Base-by-base conservation (phyloP, 1,140 invertebrate species). In the Nymphalis io region DNA sequence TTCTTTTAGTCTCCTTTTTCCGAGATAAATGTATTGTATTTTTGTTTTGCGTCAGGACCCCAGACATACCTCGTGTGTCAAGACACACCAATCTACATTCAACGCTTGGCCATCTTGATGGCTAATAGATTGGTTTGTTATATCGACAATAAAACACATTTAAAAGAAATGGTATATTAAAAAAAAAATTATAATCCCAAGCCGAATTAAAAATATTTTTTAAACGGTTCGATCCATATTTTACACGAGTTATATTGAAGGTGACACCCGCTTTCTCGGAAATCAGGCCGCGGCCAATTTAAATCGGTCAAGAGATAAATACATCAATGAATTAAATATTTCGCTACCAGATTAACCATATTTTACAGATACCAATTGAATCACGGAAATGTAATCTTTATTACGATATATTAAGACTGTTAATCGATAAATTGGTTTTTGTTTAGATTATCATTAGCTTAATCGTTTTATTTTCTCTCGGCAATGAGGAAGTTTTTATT, bases 241-340 rank as follows among this genome's bases (percentile, higher is more conserved):
- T 66, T 33, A 44, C 59, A 48, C 44, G 42, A 61, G 39, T 61
- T 51, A 51, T 51, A 60, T 42, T 66, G 46, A 33, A 60, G 33
- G 57, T 60, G 44, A 69, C 67, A 69, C 67, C 21, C 59, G 21
- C 60, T 62, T 62, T 68, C 67, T 42, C 18, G 60, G 67, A 58
- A 69, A 62, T 62, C 53, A 58, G 66, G 58, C 18, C 60, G 53
- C 59, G 53, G 55, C 67, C 59, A 59, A 69, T 63, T 69, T 69
- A 69, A 62, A 62, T 62, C 42, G 48, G 53, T 21, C 60, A 38
- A 58, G 48, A 55, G 48, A 62, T 68, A 62, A 62, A 63, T 60
- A 69, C 38, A 18, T 33, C 39, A 53, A 57, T 66, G 48, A 55
- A 55, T 55, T 55, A 55, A 55, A 55, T 55, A 55, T 55, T 23